These are phyloP conservation scores for Pentamera pediparva DNA, from an alignment of 53 echinoderm and acorn worm species.

Conservation along the genomic window DNA sequence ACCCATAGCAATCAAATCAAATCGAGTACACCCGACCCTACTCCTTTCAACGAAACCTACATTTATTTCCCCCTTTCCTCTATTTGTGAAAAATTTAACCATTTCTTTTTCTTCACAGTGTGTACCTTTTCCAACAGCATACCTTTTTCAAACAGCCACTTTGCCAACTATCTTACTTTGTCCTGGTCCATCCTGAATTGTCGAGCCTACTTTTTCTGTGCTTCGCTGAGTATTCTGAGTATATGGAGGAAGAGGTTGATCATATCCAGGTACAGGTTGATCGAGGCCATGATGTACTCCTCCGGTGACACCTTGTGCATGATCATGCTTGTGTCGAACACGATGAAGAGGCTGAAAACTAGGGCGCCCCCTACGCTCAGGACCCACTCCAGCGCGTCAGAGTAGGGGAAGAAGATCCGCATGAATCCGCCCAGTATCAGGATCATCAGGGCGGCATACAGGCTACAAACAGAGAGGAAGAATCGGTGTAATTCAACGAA, in stretches of 20 bases:
- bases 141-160: too few species aligned
- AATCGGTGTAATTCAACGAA: too few species aligned
- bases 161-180: too few species aligned
- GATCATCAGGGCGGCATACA: conserved; percentile 71
- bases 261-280: conserved; percentile 89
- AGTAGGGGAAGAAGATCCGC: conserved; percentile 70
- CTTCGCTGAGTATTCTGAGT: conserved; percentile 75
- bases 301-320: conserved; percentile 97
- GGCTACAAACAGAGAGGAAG: conserved; percentile 36
- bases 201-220: conserved; percentile 55
- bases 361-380: conserved; percentile 76
- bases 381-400: conserved; percentile 75
- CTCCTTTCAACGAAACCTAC: too few species aligned
- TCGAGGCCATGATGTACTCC: conserved; percentile 90
- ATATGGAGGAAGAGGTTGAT: conserved; percentile 95
- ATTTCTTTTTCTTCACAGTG: too few species aligned
- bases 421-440: conserved; percentile 77
- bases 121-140: too few species aligned
- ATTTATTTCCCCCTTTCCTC: too few species aligned
- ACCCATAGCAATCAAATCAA: too few species aligned
- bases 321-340: conserved; percentile 84
- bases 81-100: too few species aligned
- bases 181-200: too few species aligned
- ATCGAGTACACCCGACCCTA: too few species aligned
- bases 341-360: conserved; percentile 86